Evolutionary conservation across 1,140 invertebrate genomes (phyloP).

Genomic region (Megalonaias nervosa): DNA sequence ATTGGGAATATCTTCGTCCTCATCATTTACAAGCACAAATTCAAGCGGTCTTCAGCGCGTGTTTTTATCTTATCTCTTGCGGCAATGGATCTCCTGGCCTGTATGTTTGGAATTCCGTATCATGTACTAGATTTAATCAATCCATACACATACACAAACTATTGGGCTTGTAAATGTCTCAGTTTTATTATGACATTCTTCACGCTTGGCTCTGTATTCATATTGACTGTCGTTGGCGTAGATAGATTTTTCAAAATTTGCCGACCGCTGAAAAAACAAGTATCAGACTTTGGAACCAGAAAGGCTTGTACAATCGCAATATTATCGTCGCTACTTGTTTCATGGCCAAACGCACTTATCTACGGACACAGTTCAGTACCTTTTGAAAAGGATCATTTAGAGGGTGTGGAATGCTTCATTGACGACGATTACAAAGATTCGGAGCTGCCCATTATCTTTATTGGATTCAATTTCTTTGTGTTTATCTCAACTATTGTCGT

Average conservation of each 20-base stretch:
- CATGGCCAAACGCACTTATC: slow-evolving; percentile 26
- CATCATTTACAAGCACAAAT: slow-evolving; percentile 39
- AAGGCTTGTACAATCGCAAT: slow-evolving; percentile 28
- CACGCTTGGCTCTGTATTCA: slow-evolving; percentile 43
- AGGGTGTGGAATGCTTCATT: slow-evolving; percentile 30
- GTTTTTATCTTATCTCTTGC: slow-evolving; percentile 49
- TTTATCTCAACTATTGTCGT: slow-evolving; percentile 2
- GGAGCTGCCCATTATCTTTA: slow-evolving; percentile 2
- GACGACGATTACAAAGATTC: slow-evolving; percentile 10
- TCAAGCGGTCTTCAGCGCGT: slow-evolving; percentile 44
- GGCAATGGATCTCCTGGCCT: slow-evolving; percentile 45
- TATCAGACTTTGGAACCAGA: slow-evolving; percentile 34
- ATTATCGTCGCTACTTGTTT: slow-evolving; percentile 10
- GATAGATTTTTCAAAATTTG: slow-evolving; percentile 53
- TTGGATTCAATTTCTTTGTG: slow-evolving; percentile 13
- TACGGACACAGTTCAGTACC: slow-evolving; percentile 15
- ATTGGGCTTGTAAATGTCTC: slow-evolving; percentile 38
- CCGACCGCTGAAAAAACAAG: slow-evolving; percentile 43
- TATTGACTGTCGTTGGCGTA: slow-evolving; percentile 47
- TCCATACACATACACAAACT: slow-evolving; percentile 41
- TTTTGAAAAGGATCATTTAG: background rate
- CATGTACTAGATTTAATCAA: slow-evolving; percentile 47
- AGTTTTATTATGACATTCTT: slow-evolving; percentile 41
- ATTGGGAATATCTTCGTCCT: slow-evolving; percentile 49
- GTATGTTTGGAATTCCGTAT: slow-evolving; percentile 48